phyloP scores from a whole-genome alignment of 2,113 vertebrate species.

The Sceloporus undulatus region DNA sequence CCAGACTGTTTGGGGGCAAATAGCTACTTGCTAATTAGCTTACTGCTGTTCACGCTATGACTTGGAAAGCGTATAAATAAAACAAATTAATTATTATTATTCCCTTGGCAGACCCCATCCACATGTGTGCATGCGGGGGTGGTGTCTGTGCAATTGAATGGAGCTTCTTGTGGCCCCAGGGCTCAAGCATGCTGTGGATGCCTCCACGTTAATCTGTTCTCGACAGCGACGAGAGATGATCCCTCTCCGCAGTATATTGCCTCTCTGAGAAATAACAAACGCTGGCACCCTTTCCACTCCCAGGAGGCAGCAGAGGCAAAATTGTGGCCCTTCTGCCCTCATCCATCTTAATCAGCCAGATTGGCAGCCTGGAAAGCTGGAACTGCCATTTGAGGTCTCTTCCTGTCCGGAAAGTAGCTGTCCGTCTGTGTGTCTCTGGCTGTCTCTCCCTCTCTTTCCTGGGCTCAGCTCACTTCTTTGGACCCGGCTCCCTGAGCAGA shows the following conservation, averaged over 20 bases:
- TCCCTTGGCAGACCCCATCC: background rate
- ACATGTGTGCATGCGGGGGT: background rate
- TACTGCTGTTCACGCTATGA: too few relatives aligned
- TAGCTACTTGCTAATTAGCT: too few relatives aligned
- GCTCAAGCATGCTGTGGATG: background rate
- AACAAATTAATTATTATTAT: too few relatives aligned
- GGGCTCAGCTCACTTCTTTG: too few relatives aligned
- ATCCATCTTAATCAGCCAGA: constrained; percentile 45
- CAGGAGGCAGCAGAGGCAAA: background rate
- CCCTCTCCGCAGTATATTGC: background rate
- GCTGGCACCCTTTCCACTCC: background rate
- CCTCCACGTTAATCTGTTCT: constrained; percentile 6
- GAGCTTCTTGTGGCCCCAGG: background rate
- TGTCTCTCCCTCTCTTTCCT: too few relatives aligned
- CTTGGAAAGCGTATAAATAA: too few relatives aligned
- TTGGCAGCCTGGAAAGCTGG: constrained; percentile 29
- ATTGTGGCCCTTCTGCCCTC: constrained; percentile 24
- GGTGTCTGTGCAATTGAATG: background rate
- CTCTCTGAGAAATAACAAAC: constrained; percentile 27
- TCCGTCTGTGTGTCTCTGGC: too few relatives aligned
- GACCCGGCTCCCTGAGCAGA: too few relatives aligned
- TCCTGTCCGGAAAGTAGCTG: too few relatives aligned
- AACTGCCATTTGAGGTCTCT: background rate
- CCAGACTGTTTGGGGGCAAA: too few relatives aligned
- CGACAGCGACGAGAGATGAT: background rate